phyloP scores from a whole-genome alignment of 2,113 vertebrate species.

The Syngnathus typhle region DNA sequence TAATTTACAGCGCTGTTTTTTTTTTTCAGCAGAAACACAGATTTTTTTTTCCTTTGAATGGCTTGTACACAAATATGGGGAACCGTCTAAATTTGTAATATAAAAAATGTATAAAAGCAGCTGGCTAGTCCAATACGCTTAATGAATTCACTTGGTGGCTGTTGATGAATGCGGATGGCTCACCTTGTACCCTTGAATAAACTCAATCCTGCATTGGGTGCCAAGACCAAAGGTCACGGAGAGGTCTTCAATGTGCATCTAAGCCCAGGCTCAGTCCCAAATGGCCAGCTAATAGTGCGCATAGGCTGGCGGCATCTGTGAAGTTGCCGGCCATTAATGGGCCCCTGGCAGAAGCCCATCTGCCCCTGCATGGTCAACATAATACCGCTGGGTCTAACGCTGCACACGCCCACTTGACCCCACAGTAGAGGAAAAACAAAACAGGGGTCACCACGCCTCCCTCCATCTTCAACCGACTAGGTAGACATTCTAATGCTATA shows the following conservation, averaged over 20 bases:
- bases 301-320: slow-evolving; percentile 28
- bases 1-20: not conserved
- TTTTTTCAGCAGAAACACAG: not conserved
- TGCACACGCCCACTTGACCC: slow-evolving; percentile 68
- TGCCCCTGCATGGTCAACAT: slow-evolving; percentile 32
- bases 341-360: slow-evolving; percentile 38
- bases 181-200: not conserved
- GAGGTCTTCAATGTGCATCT: slow-evolving; percentile 22
- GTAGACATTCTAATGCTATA: slow-evolving; percentile 52
- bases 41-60: too few species aligned
- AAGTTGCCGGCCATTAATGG: slow-evolving; percentile 52
- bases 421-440: slow-evolving; percentile 53
- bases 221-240: slow-evolving; percentile 17
- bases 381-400: slow-evolving; percentile 30
- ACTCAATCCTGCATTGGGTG: not conserved
- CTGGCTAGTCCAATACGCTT: not conserved
- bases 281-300: slow-evolving; percentile 16
- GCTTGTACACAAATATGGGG: not conserved
- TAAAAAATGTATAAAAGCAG: not conserved
- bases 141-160: not conserved
- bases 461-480: slow-evolving; percentile 36
- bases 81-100: not conserved
- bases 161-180: slow-evolving; percentile 9
- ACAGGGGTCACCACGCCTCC: slow-evolving; percentile 34
- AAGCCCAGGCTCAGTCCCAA: slow-evolving; percentile 1